These are phyloP conservation scores for Parauchenoglanis punctatus DNA, from an alignment of 2,797 vertebrate species.

Conservation along the genomic window DNA sequence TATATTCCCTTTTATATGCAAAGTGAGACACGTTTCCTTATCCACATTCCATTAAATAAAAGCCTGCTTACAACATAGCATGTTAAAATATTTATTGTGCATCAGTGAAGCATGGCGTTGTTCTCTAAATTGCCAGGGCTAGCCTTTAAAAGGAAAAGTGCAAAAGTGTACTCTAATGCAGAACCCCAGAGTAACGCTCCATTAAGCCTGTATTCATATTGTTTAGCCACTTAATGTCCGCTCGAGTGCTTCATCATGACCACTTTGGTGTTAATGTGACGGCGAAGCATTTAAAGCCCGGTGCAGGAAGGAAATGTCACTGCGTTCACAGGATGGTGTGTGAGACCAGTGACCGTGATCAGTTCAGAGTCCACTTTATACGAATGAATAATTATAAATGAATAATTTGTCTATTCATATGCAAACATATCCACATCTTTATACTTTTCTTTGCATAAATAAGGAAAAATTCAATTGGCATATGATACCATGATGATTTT, in stretches of 20 bases:
- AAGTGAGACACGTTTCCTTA: not conserved
- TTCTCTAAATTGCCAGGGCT: not conserved
- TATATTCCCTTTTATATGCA: not conserved
- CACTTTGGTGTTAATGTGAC: not conserved
- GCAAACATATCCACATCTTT: not conserved
- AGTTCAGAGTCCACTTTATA: not conserved
- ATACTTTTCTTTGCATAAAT: not conserved
- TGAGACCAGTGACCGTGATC: not conserved
- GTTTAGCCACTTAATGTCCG: not conserved
- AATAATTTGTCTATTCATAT: not conserved
- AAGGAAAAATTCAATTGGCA: not conserved
- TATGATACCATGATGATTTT: not conserved
- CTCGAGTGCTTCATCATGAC: not conserved
- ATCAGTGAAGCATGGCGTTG: not conserved
- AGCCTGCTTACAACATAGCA: not conserved
- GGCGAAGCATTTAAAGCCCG: not conserved
- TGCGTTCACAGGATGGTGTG: not conserved
- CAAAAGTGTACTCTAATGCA: not conserved
- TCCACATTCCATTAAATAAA: not conserved
- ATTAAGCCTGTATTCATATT: not conserved
- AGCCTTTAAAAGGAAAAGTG: not conserved
- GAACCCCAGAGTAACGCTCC: not conserved
- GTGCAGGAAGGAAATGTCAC: not conserved
- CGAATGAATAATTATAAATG: no score
- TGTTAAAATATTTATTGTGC: not conserved